A percentile compares a stretch with the other conserved stretches of the same genome.
Evolutionary conservation across 2,888 invertebrate species (phyloP).

Genomic region (Smittia aterrima): DNA sequence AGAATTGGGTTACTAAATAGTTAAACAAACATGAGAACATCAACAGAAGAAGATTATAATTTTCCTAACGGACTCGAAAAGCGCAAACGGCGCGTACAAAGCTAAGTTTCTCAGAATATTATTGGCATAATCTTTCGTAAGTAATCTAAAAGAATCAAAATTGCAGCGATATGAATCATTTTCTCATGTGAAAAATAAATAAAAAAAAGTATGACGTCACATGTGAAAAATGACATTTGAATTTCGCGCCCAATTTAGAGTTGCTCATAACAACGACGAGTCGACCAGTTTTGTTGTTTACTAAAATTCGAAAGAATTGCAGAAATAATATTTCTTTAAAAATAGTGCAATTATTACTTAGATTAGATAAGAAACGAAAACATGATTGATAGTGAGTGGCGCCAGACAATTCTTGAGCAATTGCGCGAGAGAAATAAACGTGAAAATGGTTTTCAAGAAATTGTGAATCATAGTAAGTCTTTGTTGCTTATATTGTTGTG

Average conservation of each 20-base stretch:
- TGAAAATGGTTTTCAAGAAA: constrained; percentile 76
- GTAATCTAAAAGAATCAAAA: too few species aligned
- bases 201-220: too few species aligned
- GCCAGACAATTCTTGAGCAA: constrained; percentile 66
- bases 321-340: neutral
- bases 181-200: too few species aligned
- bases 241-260: too few species aligned
- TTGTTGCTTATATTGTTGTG: constrained; percentile 23
- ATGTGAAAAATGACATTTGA: too few species aligned
- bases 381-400: constrained; percentile 58
- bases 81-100: too few species aligned
- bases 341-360: neutral
- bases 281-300: too few species aligned
- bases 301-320: neutral
- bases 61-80: neutral
- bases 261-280: too few species aligned
- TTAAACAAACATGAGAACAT: constrained; percentile 3
- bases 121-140: too few species aligned
- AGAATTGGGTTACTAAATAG: constrained; percentile 31
- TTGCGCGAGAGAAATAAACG: constrained; percentile 71
- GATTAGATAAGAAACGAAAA: neutral
- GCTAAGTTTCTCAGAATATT: too few species aligned
- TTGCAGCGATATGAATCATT: too few species aligned
- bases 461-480: constrained; percentile 77
- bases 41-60: neutral